A percentile compares a stretch with the other conserved stretches of the same genome.
Conservation (phyloP, 2,113 vertebrate species). For the Notothenia rossii region DNA sequence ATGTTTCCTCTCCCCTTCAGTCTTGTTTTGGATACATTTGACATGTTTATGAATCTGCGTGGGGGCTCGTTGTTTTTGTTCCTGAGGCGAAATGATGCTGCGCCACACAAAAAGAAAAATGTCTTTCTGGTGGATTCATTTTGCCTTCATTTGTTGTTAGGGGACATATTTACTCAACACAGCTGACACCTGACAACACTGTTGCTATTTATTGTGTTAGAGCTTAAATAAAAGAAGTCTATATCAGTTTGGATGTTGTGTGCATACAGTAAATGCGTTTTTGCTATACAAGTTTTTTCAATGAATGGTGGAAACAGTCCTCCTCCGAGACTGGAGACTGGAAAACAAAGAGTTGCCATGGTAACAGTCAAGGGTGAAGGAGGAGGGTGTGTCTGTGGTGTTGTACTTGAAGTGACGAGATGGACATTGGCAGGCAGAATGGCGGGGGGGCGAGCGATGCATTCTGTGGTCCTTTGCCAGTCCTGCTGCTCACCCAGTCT, state of each 20-base stretch:
- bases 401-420: constrained; percentile 61
- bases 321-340: constrained; percentile 49
- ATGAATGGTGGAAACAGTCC: constrained; percentile 51
- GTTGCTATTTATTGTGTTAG: not conserved
- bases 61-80: not conserved
- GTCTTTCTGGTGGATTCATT: constrained; percentile 23
- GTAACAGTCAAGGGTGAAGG: constrained; percentile 75
- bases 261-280: constrained; percentile 25
- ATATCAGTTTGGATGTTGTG: constrained; percentile 29
- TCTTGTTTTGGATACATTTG: not conserved
- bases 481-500: constrained; percentile 57
- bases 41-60: not conserved
- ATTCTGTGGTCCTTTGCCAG: constrained; percentile 61
- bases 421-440: constrained; percentile 66
- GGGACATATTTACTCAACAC: constrained; percentile 1
- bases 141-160: not conserved
- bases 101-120: constrained; percentile 19
- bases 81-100: constrained; percentile 4
- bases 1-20: not conserved
- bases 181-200: not conserved
- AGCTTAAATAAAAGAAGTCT: constrained; percentile 3
- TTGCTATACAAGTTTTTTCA: constrained; percentile 32
- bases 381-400: constrained; percentile 70
- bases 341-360: constrained; percentile 75
- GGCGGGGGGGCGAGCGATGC: constrained; percentile 28